Evolutionary conservation across 1,140 invertebrate species (phyloP).

Genomic region (Sitophilus oryzae): DNA sequence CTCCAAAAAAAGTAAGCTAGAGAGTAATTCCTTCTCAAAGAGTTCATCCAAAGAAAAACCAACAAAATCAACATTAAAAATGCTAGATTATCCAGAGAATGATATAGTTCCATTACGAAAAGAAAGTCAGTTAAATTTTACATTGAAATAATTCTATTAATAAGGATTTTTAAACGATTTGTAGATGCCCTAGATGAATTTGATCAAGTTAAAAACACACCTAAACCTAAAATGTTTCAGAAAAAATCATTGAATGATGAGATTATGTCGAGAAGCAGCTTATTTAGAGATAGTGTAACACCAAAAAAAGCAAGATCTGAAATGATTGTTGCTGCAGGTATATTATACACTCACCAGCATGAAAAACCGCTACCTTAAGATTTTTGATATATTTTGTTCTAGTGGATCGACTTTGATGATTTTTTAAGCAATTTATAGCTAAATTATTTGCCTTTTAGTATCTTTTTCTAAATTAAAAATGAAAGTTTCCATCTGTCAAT

Average conservation of each 20-base stretch:
- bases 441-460: too few relatives aligned
- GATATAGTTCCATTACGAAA: neutral
- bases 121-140: neutral
- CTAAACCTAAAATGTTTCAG: neutral
- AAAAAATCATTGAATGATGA: neutral
- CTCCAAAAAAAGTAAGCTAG: neutral
- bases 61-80: neutral
- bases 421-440: too few relatives aligned
- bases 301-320: neutral
- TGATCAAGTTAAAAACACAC: neutral
- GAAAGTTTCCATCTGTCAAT: too few relatives aligned
- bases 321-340: neutral
- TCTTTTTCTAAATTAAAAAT: too few relatives aligned
- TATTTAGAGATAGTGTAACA: neutral
- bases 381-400: neutral
- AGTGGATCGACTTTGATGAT: too few relatives aligned
- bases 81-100: neutral
- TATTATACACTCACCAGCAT: neutral
- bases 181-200: neutral
- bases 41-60: neutral
- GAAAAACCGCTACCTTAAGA: neutral
- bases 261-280: neutral
- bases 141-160: too few relatives aligned
- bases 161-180: too few relatives aligned
- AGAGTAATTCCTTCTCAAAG: neutral